A percentile compares a stretch with the other conserved stretches of the same genome.
These are phyloP conservation scores for Pristis pectinata DNA, from an alignment of 2,797 vertebrate species.

Conservation along the genomic window DNA sequence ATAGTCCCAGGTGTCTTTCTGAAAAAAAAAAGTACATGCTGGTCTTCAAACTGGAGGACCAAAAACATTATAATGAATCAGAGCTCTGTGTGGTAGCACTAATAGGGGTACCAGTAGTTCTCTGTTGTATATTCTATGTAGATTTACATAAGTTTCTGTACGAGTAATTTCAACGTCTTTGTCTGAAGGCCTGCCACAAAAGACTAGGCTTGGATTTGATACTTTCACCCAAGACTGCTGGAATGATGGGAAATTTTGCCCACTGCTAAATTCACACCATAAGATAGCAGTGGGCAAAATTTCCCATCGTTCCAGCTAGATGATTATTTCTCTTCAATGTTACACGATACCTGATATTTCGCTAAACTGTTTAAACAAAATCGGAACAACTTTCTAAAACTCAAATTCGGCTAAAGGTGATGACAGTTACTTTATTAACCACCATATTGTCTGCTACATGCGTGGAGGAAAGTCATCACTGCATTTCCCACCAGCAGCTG, in stretches of 20 bases:
- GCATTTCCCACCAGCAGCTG: not conserved
- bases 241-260: too few relatives aligned
- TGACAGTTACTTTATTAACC: too few relatives aligned
- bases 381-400: not conserved
- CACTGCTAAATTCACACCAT: too few relatives aligned
- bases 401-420: not conserved
- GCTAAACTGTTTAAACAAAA: not conserved
- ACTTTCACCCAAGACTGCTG: not conserved
- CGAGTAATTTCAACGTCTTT: not conserved
- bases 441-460: too few relatives aligned
- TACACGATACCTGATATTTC: not conserved
- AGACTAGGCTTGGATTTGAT: not conserved
- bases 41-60: too few relatives aligned
- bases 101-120: not conserved
- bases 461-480: not conserved
- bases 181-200: not conserved
- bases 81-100: too few relatives aligned
- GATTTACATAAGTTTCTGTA: not conserved
- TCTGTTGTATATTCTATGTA: not conserved
- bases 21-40: too few relatives aligned
- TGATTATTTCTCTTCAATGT: not conserved
- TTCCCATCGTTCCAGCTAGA: not conserved
- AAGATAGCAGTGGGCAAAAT: not conserved
- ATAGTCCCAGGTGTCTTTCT: too few relatives aligned
- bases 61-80: too few relatives aligned